These are phyloP conservation scores for Proisotoma minuta DNA, from an alignment of 2,888 invertebrate species.

Conservation along the genomic window DNA sequence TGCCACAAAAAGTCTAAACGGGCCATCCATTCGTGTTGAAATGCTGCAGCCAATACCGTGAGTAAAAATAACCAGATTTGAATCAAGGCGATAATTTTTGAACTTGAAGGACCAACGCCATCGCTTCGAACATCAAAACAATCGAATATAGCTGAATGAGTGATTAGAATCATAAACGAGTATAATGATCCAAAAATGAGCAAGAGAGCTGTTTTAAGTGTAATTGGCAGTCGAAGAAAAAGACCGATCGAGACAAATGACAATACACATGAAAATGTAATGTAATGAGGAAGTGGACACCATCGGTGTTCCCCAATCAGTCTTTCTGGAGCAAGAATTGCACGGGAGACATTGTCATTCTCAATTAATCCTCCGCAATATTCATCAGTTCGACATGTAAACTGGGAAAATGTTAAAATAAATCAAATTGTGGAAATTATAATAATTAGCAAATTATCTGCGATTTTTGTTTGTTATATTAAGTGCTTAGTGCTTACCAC, in stretches of 20 bases:
- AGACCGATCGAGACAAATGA: conserved; percentile 79
- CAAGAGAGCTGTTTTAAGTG: conserved; percentile 73
- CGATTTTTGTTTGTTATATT: neutral
- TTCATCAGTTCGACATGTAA: conserved; percentile 60
- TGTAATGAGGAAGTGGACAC: conserved; percentile 81
- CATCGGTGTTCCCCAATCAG: conserved; percentile 41
- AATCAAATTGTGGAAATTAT: conserved; percentile 1
- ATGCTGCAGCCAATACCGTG: conserved; percentile 66
- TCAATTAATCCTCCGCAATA: conserved; percentile 50
- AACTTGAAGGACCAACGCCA: conserved; percentile 58
- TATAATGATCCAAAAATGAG: conserved; percentile 53
- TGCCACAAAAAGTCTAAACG: conserved; percentile 56
- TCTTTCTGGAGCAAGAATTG: conserved; percentile 38
- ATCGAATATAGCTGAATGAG: conserved; percentile 69
- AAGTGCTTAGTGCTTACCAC: conserved; percentile 64
- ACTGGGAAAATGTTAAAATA: conserved; percentile 52
- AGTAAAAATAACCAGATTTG: conserved; percentile 76
- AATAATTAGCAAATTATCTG: neutral
- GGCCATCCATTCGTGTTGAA: conserved; percentile 76
- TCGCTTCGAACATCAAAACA: conserved; percentile 74
- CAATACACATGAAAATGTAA: conserved; percentile 76
- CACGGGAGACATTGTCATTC: conserved; percentile 43
- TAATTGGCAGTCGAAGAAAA: conserved; percentile 75
- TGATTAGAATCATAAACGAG: conserved; percentile 46
- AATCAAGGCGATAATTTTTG: conserved; percentile 62